Percentiles rank a stretch among this genome's conserved stretches.
Conservation (phyloP, 2,113 vertebrate genomes). For the Cranoglanis bouderius region DNA sequence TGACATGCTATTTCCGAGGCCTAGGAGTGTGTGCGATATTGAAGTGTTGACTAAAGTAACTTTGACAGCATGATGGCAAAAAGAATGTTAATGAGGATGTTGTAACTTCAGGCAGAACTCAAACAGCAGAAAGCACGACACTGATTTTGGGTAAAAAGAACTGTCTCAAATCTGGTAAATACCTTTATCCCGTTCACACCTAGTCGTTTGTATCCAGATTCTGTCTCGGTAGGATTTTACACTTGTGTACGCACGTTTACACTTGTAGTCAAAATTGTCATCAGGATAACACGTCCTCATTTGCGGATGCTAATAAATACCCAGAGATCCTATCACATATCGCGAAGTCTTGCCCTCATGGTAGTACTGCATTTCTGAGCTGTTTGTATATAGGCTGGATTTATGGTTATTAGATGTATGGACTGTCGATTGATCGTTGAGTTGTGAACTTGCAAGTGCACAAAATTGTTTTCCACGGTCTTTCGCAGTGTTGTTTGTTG, state of each 20-base stretch:
- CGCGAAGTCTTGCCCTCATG: not conserved
- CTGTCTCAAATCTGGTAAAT: not conserved
- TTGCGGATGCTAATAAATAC: not conserved
- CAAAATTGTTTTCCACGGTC: too few relatives aligned
- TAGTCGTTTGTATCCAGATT: not conserved
- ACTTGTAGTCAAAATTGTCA: not conserved
- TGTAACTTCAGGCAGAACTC: not conserved
- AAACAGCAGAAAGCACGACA: not conserved
- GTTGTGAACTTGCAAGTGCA: too few relatives aligned
- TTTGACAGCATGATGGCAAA: conserved; percentile 33
- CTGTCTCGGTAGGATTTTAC: not conserved
- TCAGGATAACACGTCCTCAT: not conserved
- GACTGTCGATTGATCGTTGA: not conserved
- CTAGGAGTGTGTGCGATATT: not conserved
- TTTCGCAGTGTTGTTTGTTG: too few relatives aligned
- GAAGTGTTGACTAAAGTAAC: conserved; percentile 22
- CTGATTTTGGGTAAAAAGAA: not conserved
- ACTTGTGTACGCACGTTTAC: not conserved
- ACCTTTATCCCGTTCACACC: not conserved
- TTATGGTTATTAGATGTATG: not conserved
- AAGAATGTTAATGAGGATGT: conserved; percentile 29
- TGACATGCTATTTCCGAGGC: conserved; percentile 48
- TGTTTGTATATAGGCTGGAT: not conserved
- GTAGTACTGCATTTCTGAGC: not conserved
- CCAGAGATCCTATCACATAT: not conserved